These are phyloP conservation scores for Apostichopus californicus DNA, from an alignment of 35 echinoderm and acorn worm genomes.

Conservation along the genomic window DNA sequence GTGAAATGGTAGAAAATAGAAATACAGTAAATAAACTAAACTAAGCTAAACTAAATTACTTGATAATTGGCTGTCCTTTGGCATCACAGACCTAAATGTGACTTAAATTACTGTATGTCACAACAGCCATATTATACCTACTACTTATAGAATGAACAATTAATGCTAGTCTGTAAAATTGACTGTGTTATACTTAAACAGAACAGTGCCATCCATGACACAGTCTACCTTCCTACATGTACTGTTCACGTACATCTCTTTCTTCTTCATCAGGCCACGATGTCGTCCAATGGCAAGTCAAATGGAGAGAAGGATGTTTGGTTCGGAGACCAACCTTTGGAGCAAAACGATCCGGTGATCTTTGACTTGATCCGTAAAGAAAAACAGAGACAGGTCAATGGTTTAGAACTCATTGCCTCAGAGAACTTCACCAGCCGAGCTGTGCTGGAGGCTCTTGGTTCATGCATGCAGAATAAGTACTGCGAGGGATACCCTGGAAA, in stretches of 20 bases:
- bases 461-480: slow-evolving; percentile 97
- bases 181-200: no score
- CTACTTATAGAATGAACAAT: no score
- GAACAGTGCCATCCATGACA: no score
- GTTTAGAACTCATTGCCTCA: slow-evolving; percentile 91
- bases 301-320: slow-evolving; percentile 36
- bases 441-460: slow-evolving; percentile 86
- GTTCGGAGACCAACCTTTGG: slow-evolving; percentile 82
- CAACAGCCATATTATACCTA: no score
- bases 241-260: background rate
- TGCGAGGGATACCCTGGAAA: slow-evolving; percentile 97
- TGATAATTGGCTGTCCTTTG: no score
- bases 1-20: no score
- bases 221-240: no score
- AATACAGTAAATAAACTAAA: no score
- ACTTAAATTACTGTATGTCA: no score
- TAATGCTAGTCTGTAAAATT: no score
- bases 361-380: slow-evolving; percentile 76
- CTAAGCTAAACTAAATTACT: no score
- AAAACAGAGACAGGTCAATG: slow-evolving; percentile 73
- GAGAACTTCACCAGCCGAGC: slow-evolving; percentile 96
- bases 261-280: background rate
- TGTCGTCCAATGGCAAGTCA: slow-evolving; percentile 4
- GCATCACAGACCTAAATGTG: no score
- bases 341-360: slow-evolving; percentile 87